Evolutionary conservation across 2,797 vertebrate species (phyloP), one percentile per base, ranked within the genome.

Genomic region (Pseudochaenichthys georgianus): DNA sequence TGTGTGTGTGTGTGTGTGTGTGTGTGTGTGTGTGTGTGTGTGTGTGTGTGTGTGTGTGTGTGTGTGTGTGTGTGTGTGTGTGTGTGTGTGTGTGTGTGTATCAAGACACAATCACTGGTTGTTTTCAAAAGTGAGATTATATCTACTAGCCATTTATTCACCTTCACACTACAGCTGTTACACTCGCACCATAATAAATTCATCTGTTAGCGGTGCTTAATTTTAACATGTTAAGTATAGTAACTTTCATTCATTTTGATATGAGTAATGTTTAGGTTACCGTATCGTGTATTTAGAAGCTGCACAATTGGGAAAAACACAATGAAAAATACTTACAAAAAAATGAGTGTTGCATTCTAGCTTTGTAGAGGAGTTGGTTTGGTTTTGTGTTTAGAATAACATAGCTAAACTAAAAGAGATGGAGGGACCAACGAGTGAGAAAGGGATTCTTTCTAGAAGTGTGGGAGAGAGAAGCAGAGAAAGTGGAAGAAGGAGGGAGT

Each of bases 291-390:
- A 51, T 78, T 75, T 75, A 85, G 57, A 21, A 63, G 46, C 51
- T 76, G 43, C 52, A 60, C 79, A 82, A 78, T 87, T 78, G 64
- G 66, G 38, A 28, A 75, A 84, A 86, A 74, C 52, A 51, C 28
- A 45, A 34, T 19, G 50, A 82, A 89, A 89, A 77, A 71, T 5
- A 74, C 5, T 51, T 9, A 5, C 43, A 80, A 88, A 92, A 91
- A 89, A 91, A 91, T 84, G 87, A 76, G 87, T 16, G 13, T 79
- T 64, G 65, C 50, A 55, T 75, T 64, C 6, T 87, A 85, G 74
- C 47, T 55, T 64, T 70, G 59, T 80, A 82, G 73, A 51, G 8
- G 10, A 51, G 42, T 19, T 2, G 7, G 48, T 55, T 46, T 68
- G 54, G 13, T 71, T 72, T 71, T 64, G 21, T 42, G 16, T 78